These are phyloP conservation scores for Ylistrum balloti DNA, from an alignment of 1,140 invertebrate genomes.

Conservation along the genomic window DNA sequence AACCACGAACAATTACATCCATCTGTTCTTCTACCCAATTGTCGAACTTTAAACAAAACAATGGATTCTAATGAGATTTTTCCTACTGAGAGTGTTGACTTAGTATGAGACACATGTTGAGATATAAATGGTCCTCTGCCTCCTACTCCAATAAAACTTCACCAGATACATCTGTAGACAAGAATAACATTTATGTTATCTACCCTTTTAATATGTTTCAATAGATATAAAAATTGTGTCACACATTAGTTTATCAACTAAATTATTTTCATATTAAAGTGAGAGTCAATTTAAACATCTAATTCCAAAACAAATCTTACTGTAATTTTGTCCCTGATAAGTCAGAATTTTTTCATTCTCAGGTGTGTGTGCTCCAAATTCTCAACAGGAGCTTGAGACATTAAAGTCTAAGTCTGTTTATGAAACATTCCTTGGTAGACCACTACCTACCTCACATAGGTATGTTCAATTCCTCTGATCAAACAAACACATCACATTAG, in stretches of 20 bases:
- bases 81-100: not conserved
- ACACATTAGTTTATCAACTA: not conserved
- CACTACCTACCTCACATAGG: not conserved
- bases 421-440: not conserved
- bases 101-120: not conserved
- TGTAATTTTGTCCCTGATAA: not conserved
- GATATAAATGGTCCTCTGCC: not conserved
- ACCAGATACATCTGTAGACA: not conserved
- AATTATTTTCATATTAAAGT: constrained; percentile 4
- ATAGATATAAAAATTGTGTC: not conserved
- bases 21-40: not conserved
- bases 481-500: constrained; percentile 9
- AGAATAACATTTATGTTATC: not conserved
- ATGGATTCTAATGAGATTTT: constrained; percentile 2
- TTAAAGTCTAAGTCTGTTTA: not conserved
- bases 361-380: not conserved
- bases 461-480: constrained; percentile 25
- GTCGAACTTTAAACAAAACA: not conserved
- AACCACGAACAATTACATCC: not conserved
- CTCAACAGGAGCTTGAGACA: not conserved
- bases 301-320: constrained; percentile 19
- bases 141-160: not conserved
- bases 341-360: constrained; percentile 8
- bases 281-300: not conserved
- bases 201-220: not conserved